Evolutionary conservation across 2,113 vertebrate species (phyloP), one percentile per base, ranked within the genome.

Genomic region (Silurus asotus): DNA sequence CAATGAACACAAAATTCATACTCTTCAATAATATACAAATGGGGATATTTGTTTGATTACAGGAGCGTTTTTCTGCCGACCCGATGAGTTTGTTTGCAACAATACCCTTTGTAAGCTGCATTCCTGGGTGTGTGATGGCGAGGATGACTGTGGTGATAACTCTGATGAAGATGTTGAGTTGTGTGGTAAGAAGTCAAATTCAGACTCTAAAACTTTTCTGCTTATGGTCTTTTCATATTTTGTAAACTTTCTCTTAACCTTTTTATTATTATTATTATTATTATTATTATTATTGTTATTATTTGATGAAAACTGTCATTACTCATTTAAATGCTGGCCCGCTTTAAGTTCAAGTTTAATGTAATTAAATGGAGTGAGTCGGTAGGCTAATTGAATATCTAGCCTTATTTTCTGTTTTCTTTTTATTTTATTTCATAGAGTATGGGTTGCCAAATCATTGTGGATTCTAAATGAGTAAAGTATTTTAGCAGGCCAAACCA

Each of bases 121-220:
- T 88, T 94, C 95, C 67, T 99, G 98, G 98, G 95, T 99, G 87
- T 99, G 98, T 92, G 97, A 99, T 81, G 98, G 98, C n/a, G 97
- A 98, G 90, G 97, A 99, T 75, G 97, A 99, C 88, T 99, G 98
- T 49, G 98, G 98, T 61, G 98, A 99, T 89, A 99, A 98, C 90
- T 99, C 98, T 0, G 98, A 99, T 56, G 98, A 99, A 95, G 95
- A 96, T 69, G 84, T 90, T 48, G 97, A 97, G 83, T 96, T 98
- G 95, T 99, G 98, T 87, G 96, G 98, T 99, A 95, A 28, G 94
- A 84, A 53, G 19, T 59, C 25, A 69, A 5, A 82, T 37, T 25
- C 25, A 59, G 28, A 48, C 8, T 8, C 20, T 23, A 7, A 62
- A 49, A 11, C 80, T 49, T 4, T 37, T n/a, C 2, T 19, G 4